Percentiles rank a stretch among this genome's conserved stretches.
phyloP scores from a whole-genome alignment of 1,140 invertebrate species.

The Drosophila sp. region DNA sequence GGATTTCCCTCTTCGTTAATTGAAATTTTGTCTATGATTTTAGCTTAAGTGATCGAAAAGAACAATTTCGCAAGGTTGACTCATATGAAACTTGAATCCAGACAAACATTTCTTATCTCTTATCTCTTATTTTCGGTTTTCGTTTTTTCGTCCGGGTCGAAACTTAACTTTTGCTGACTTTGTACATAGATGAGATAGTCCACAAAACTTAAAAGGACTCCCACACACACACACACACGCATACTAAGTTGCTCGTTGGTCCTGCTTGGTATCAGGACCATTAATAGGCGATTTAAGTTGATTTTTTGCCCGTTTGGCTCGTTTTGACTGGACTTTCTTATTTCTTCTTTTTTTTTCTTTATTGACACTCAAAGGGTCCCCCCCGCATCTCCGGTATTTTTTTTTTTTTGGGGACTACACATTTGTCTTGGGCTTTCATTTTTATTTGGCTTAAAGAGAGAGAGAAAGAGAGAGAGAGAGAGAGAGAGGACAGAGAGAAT shows the following conservation, averaged over 20 bases:
- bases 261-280: slow-evolving; percentile 32
- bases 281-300: slow-evolving; percentile 79
- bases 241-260: background rate
- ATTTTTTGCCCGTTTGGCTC: slow-evolving; percentile 70
- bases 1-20: no score
- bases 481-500: background rate
- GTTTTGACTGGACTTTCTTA: slow-evolving; percentile 43
- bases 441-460: slow-evolving; percentile 49
- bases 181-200: slow-evolving; percentile 40
- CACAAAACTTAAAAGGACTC: slow-evolving; percentile 37
- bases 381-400: no score
- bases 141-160: background rate
- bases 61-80: no score
- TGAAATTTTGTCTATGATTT: no score
- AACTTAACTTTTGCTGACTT: slow-evolving; percentile 73
- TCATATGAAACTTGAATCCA: no score
- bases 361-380: slow-evolving; percentile 49
- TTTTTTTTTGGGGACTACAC: background rate
- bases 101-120: no score
- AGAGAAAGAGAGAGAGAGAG: slow-evolving; percentile 1
- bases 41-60: no score
- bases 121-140: background rate
- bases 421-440: slow-evolving; percentile 26
- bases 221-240: background rate
- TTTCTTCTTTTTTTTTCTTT: slow-evolving; percentile 37